These are phyloP conservation scores for Rhabditoides inermis DNA, from an alignment of 2,888 invertebrate genomes.

Conservation along the genomic window DNA sequence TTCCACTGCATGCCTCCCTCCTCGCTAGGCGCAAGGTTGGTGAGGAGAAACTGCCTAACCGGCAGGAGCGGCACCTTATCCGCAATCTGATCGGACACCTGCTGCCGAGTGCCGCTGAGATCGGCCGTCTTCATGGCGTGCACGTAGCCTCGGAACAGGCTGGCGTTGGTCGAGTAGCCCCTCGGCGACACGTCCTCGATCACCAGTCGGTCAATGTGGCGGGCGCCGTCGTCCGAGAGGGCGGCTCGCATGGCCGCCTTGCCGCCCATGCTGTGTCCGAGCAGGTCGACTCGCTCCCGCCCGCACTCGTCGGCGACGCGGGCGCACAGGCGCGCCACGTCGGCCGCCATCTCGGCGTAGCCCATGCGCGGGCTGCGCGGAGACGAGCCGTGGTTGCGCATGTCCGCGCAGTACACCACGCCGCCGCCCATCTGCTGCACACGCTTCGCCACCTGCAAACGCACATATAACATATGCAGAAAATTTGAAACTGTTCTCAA, in stretches of 20 bases:
- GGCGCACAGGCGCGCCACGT: slow-evolving; percentile 1
- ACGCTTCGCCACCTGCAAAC: no score
- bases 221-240: not conserved
- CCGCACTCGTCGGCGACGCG: not conserved
- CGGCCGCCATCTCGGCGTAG: slow-evolving; percentile 5
- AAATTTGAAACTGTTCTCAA: no score
- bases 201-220: not conserved
- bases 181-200: slow-evolving; percentile 9
- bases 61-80: slow-evolving; percentile 57
- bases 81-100: not conserved
- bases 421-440: no score
- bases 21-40: slow-evolving; percentile 68
- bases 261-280: slow-evolving; percentile 11
- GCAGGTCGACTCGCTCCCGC: slow-evolving; percentile 4
- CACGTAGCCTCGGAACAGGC: slow-evolving; percentile 2
- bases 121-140: slow-evolving; percentile 3
- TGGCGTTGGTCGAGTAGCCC: not conserved
- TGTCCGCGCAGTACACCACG: no score
- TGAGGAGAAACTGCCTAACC: slow-evolving; percentile 70
- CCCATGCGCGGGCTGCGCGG: slow-evolving; percentile 57
- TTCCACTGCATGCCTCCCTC: no score
- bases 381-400: slow-evolving; percentile 87
- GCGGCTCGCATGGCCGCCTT: slow-evolving; percentile 5
- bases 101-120: not conserved
- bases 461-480: no score